Conservation (phyloP, 2,888 invertebrate genomes). For the Vesta saturnalis region DNA sequence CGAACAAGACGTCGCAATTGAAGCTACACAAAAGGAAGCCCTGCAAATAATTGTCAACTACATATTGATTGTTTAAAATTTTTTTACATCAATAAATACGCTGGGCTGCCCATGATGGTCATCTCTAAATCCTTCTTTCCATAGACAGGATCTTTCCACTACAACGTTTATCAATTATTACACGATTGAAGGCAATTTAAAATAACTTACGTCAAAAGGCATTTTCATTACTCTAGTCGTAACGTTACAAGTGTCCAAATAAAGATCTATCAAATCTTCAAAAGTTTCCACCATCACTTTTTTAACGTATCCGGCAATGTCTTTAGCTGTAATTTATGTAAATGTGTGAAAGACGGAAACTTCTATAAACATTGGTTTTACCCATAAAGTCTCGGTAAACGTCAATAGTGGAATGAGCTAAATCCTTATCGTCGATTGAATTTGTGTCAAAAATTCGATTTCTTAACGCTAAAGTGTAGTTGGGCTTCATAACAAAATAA, state of each 20-base stretch:
- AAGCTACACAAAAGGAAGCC: slow-evolving; percentile 2
- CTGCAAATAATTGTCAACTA: not conserved
- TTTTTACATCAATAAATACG: not conserved
- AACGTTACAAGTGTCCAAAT: not conserved
- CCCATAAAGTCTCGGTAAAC: not conserved
- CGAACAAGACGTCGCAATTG: not conserved
- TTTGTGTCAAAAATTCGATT: not conserved
- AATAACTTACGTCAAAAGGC: not conserved
- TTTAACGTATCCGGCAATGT: not conserved
- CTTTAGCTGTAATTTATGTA: not conserved
- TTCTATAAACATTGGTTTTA: not conserved
- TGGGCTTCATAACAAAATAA: not conserved
- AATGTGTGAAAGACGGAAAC: not conserved
- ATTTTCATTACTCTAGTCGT: not conserved
- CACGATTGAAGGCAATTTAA: no score
- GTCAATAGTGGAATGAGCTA: not conserved
- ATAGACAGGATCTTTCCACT: not conserved
- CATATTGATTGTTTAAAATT: not conserved
- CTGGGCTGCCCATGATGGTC: not conserved
- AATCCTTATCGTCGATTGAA: no score
- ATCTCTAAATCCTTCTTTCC: not conserved
- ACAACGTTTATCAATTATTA: not conserved
- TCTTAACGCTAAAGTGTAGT: not conserved
- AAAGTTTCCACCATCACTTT: not conserved
- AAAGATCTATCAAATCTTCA: not conserved